Base-by-base conservation (phyloP, 2,888 invertebrate species). In the Thecophora atra region DNA sequence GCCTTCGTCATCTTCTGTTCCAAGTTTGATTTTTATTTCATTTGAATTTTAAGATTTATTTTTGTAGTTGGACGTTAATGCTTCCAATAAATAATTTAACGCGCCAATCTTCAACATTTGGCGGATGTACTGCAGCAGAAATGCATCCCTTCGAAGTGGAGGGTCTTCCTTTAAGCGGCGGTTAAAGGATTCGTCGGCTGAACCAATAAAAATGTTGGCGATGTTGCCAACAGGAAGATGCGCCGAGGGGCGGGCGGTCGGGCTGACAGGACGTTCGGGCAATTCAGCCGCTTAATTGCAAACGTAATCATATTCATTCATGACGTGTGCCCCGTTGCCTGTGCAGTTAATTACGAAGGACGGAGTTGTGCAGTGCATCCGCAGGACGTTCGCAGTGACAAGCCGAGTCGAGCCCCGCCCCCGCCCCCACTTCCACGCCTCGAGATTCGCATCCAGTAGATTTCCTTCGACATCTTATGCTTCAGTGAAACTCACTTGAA, bases 401-500 rank as follows among this genome's bases (percentile, higher is more conserved):
- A 21, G 63, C 63, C 62, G 15, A 62, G 63, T 1, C 21, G 24
- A 11, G 64, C 24, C 15, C 47, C 47, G 47, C 44, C n/a, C 13
- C 44, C 52, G 30, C 11, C 52, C 52, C n/a, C 5, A 11, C 65
- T 17, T 3, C 28, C 17, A 51, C 52, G 19, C 42, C 58, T 28
- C 11, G 15, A 21, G 24, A 42, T 24, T n/a, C 58, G n/a, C 11
- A 26, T 28, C 42, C 37, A 58, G 51, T 54, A 58, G 47, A 66
- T 47, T 63, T 70, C 17, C 70, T 63, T 70, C 70, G 63, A 63
- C 70, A 63, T 65, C 72, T 74, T 71, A 68, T 66, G 74, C 72
- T 74, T 74, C 74, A 72, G 70, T 70, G 54, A 65, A 70, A 71
- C 62, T 71, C 71, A 74, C 74, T 74, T 72, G 72, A 74, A 69